Conservation (phyloP, 1,140 invertebrate genomes). For the Lepidurus couesii region DNA sequence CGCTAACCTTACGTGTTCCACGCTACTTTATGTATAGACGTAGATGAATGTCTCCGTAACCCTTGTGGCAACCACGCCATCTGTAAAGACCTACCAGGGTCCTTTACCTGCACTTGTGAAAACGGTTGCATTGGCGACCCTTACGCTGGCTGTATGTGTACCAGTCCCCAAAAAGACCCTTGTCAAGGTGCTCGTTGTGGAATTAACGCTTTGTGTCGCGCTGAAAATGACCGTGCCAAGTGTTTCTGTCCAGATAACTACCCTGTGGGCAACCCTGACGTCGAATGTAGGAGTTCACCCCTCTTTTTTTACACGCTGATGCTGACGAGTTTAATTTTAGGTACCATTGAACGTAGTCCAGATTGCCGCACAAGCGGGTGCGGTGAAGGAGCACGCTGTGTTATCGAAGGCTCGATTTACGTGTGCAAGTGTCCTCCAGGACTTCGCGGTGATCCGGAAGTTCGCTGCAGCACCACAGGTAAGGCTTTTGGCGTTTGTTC, state of each 20-base stretch:
- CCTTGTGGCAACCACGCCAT: constrained; percentile 78
- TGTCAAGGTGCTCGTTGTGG: constrained; percentile 70
- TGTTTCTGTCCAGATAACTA: constrained; percentile 76
- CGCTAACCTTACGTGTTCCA: no score
- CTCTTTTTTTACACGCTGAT: constrained; percentile 27
- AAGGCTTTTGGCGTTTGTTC: constrained; percentile 45
- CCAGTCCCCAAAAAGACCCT: constrained; percentile 54
- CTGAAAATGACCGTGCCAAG: constrained; percentile 56
- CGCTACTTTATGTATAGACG: constrained; percentile 43
- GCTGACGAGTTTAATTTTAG: constrained; percentile 44
- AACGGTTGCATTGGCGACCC: constrained; percentile 75
- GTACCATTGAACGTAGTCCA: constrained; percentile 53
- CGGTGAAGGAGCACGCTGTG: constrained; percentile 71
- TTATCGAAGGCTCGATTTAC: constrained; percentile 68
- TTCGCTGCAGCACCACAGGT: constrained; percentile 67
- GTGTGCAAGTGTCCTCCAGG: constrained; percentile 72
- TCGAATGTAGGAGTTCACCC: constrained; percentile 62
- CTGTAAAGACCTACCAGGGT: constrained; percentile 62
- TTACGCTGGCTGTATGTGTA: constrained; percentile 67
- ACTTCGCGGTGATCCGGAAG: constrained; percentile 63
- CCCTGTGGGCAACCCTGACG: constrained; percentile 74
- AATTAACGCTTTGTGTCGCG: constrained; percentile 70
- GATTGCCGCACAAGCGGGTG: constrained; percentile 78
- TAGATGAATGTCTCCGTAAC: constrained; percentile 66
- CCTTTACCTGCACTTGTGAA: constrained; percentile 70